Evolutionary conservation across 2,888 invertebrate species (phyloP).

Genomic region (Limnephilus marmoratus): DNA sequence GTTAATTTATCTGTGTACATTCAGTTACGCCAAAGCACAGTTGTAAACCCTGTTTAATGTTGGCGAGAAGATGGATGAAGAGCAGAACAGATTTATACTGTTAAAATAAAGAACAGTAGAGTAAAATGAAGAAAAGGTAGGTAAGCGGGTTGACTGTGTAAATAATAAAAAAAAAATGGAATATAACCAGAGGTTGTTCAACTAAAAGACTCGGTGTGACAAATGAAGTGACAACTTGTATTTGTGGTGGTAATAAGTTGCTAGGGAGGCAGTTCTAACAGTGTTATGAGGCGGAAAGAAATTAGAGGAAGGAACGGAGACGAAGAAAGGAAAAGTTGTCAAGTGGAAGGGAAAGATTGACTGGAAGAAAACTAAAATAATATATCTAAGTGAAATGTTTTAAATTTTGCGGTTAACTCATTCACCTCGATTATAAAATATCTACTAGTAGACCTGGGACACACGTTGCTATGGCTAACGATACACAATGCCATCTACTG

Average conservation of each 20-base stretch:
- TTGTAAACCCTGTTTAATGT: not conserved
- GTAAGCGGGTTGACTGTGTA: not conserved
- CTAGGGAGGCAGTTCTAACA: not conserved
- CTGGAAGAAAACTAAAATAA: too few species aligned
- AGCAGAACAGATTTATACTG: not conserved
- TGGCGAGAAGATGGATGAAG: not conserved
- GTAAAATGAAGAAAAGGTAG: not conserved
- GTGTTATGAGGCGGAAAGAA: not conserved
- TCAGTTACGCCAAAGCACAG: too few species aligned
- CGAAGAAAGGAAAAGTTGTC: not conserved
- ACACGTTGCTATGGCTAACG: too few species aligned
- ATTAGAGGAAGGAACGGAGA: not conserved
- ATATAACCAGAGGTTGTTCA: not conserved
- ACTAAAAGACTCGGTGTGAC: not conserved
- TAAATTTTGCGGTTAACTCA: too few species aligned
- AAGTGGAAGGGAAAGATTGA: not conserved
- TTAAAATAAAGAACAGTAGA: not conserved
- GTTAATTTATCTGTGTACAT: too few species aligned
- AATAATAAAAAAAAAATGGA: not conserved
- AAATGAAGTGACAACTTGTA: not conserved
- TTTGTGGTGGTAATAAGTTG: not conserved
- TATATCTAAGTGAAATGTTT: too few species aligned
- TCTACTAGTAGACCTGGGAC: too few species aligned
- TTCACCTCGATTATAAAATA: too few species aligned
- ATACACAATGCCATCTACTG: too few species aligned